Percentiles rank a stretch among this genome's conserved stretches.
Evolutionary conservation across 2,113 vertebrate species (phyloP).

Genomic region (Pica pica): DNA sequence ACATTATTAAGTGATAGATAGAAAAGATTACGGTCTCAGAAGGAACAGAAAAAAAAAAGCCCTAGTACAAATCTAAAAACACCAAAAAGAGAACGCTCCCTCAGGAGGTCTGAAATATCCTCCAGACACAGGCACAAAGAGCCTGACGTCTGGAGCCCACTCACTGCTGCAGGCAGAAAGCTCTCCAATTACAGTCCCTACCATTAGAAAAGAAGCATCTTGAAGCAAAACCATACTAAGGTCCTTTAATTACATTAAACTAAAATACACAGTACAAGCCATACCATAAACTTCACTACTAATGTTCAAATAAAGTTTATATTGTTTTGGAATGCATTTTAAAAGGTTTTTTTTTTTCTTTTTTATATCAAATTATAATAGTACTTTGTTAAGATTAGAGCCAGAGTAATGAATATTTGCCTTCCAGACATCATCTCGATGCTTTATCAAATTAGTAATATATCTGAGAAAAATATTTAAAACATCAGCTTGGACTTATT

Average conservation of each 20-base stretch:
- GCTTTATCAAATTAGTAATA: background rate
- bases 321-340: background rate
- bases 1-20: background rate
- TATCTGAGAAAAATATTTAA: background rate
- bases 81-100: background rate
- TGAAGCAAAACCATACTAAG: background rate
- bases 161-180: background rate
- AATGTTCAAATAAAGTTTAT: background rate
- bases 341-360: background rate
- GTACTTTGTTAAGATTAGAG: background rate
- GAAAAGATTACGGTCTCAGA: background rate
- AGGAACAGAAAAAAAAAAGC: background rate
- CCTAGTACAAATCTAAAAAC: background rate
- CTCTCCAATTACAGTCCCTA: constrained; percentile 4
- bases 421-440: background rate
- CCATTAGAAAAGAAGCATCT: background rate
- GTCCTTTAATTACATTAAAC: background rate
- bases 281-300: background rate
- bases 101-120: background rate
- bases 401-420: background rate
- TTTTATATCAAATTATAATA: background rate
- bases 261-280: background rate
- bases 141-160: background rate
- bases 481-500: background rate
- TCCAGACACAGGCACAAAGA: background rate